Evolutionary conservation across 2,888 invertebrate genomes (phyloP).

Genomic region (Acronicta aceris): DNA sequence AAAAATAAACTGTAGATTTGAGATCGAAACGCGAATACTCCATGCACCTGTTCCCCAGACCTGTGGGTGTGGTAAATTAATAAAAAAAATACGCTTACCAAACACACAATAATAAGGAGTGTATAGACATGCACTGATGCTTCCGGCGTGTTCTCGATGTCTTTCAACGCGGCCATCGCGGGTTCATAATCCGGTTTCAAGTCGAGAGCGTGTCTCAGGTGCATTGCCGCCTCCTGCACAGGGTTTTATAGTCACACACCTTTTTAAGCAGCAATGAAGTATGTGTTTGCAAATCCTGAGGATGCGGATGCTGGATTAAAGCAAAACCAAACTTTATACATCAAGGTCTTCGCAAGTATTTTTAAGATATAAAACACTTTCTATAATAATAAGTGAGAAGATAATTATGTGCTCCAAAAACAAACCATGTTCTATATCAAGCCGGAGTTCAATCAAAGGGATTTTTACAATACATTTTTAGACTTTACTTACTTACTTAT

Average conservation of each 20-base stretch:
- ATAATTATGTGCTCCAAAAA: conserved; percentile 4
- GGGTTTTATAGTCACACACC: conserved; percentile 48
- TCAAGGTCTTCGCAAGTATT: not conserved
- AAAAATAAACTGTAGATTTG: not conserved
- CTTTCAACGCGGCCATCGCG: conserved; percentile 93
- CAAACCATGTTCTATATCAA: not conserved
- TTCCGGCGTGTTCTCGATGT: conserved; percentile 94
- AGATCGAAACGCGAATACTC: not conserved
- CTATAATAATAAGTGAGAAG: conserved; percentile 15
- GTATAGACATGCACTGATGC: conserved; percentile 96
- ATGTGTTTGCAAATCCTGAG: conserved; percentile 37
- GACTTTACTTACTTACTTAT: not conserved
- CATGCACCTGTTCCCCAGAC: not conserved
- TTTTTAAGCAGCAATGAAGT: conserved; percentile 50
- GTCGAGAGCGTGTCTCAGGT: conserved; percentile 94
- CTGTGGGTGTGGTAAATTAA: not conserved
- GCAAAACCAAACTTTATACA: conserved; percentile 24
- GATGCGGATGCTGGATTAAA: conserved; percentile 30
- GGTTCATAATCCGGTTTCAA: conserved; percentile 96
- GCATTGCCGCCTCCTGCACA: conserved; percentile 94
- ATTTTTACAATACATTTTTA: not conserved
- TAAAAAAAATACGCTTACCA: conserved; percentile 88
- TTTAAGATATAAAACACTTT: conserved; percentile 5
- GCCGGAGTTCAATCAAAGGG: not conserved
- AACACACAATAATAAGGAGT: conserved; percentile 95